phyloP scores from a whole-genome alignment of 2,113 vertebrate species.

The Potamarius usumacintae region DNA sequence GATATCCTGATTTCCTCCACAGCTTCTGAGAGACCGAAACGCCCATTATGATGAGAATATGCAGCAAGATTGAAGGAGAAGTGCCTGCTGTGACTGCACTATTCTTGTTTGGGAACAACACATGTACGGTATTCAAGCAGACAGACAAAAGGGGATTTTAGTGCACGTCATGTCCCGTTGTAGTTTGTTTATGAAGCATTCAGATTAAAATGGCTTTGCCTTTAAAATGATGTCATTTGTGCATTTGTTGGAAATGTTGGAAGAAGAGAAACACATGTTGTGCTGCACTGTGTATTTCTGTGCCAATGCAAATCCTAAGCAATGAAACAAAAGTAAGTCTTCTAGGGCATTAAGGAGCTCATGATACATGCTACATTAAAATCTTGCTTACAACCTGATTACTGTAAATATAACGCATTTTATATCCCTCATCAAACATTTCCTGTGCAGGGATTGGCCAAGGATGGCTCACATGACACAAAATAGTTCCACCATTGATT shows the following conservation, averaged over 20 bases:
- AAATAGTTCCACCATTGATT: too few relatives aligned
- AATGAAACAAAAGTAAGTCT: neutral
- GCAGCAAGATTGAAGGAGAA: neutral
- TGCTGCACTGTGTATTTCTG: neutral
- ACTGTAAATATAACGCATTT: neutral
- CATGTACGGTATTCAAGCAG: conserved; percentile 1
- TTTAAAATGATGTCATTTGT: neutral
- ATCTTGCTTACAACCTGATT: neutral
- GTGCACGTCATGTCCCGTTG: neutral
- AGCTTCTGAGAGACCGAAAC: neutral
- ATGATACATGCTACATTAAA: neutral
- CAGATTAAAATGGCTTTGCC: neutral
- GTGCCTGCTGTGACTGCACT: neutral
- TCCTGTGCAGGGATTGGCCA: too few relatives aligned
- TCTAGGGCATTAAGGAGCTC: neutral
- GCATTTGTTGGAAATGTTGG: neutral
- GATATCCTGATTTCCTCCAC: neutral
- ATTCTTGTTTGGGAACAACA: neutral
- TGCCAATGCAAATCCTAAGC: neutral
- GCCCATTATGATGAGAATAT: neutral
- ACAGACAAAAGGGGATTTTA: neutral
- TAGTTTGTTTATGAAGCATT: neutral
- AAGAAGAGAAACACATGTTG: conserved; percentile 5
- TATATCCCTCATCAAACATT: too few relatives aligned
- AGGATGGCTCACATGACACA: too few relatives aligned